phyloP scores from a whole-genome alignment of 2,113 vertebrate genomes.

The Mystacornis crossleyi region DNA sequence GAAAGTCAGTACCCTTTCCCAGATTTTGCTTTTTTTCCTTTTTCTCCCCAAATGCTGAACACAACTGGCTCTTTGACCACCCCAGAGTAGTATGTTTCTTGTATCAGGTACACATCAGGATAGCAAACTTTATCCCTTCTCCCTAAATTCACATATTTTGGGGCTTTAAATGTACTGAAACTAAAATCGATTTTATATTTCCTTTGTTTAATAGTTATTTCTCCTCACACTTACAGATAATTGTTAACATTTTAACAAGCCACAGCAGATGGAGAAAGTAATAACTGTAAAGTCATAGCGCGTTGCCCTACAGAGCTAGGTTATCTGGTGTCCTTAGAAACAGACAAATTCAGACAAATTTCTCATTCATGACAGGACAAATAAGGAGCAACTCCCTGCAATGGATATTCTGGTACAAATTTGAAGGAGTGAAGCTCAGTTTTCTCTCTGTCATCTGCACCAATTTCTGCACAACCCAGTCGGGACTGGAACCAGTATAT shows the following conservation, averaged over 20 bases:
- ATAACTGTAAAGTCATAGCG: neutral
- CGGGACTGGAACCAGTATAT: neutral
- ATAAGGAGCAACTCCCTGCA: neutral
- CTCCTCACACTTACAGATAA: neutral
- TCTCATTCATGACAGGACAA: neutral
- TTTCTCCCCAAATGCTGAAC: neutral
- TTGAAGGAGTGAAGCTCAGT: neutral
- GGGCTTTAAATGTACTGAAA: neutral
- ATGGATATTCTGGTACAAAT: neutral
- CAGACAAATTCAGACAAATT: neutral
- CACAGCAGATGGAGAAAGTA: neutral
- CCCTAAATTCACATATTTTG: neutral
- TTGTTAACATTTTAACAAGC: neutral
- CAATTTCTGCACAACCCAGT: neutral
- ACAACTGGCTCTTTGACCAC: neutral
- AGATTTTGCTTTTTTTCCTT: neutral
- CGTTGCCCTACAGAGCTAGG: neutral
- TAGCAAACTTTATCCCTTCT: neutral
- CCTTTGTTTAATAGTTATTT: neutral
- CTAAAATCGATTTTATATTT: neutral
- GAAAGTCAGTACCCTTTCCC: conserved; percentile 1
- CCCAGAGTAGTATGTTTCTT: neutral
- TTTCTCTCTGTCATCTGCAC: neutral
- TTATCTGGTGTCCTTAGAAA: neutral
- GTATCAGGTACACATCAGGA: neutral